Evolutionary conservation across 2,113 vertebrate species (phyloP), one percentile per base, ranked within the genome.

Genomic region (Rana temporaria): DNA sequence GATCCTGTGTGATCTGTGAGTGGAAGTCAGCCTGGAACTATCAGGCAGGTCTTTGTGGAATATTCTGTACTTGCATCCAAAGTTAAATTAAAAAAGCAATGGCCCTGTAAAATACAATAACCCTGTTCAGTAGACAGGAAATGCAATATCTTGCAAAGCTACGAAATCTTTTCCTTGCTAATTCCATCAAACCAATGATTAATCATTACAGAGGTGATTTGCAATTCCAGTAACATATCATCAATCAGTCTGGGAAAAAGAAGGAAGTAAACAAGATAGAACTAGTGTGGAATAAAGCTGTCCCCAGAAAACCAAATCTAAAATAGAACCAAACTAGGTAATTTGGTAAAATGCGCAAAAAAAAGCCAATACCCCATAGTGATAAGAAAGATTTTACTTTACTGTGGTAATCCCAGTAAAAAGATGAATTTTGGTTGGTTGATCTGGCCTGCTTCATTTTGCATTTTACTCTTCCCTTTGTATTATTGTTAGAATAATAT

Each of bases 111-210:
- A 65, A 78, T 30, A 79, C 66, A 79, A 79, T 79, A 79, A 79
- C 64, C 38, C 78, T 79, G 78, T 60, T 79, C 65, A 79, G 52
- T 69, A 69, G 78, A 67, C 55, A 70, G 78, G 65, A 79, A 79
- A 79, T 60, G 48, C 65, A 79, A 69, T 70, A n/a, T 79, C 14
- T 24, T 56, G 9, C 42, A 12, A 6, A 79, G 55, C 20, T 60
- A 59, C 20, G 34, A 19, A 42, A 70, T 79, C 38, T 68, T 20
- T 56, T 57, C 32, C 55, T 68, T 57, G 19, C 77, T 79, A 56
- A 57, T 38, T 12, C 12, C 30, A 59, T 55, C 60, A 69, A 69
- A 26, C 64, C 53, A 18, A 38, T 70, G 15, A 65, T 79, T 79
- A 70, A 79, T 79, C 65, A 79, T 79, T 69, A 57, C 57, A 59